Base-by-base conservation (phyloP, 2,797 vertebrate genomes). In the Merluccius polli region DNA sequence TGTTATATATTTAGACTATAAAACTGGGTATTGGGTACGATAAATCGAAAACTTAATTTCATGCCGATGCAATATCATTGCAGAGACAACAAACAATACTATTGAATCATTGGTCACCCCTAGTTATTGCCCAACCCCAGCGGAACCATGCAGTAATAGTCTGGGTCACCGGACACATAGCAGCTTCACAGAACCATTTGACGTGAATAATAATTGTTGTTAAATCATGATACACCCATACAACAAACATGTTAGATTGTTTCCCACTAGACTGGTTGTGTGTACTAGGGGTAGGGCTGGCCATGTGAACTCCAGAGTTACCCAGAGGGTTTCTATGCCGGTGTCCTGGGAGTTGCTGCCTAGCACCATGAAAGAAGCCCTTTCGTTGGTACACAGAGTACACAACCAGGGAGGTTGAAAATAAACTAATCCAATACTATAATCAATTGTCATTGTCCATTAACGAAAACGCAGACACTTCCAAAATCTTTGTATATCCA, bases 341-440 rank as follows among this genome's bases (percentile, higher is more conserved):
- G 81, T 85, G 91, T 90, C 88, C 75, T 52, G 91, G 88, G 91
- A 83, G 59, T 87, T 88, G 92, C 92, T 93, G 91, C 92, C 92
- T 90, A 73, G 70, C 63, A 74, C 73, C 81, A 21, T 29, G 77
- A 24, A 63, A 83, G 72, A 78, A 78, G 77, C 41, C 48, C 80
- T 77, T 44, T 73, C 8, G 75, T 74, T 79, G 48, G 78, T 82
- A 82, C 77, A 86, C 78, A 87, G 85, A 89, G 84, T 87, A 85
- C 71, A 83, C 48, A 68, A 72, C 74, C 69, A 18, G 27, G 8
- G 67, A 69, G 67, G 30, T 4, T 1, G 30, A 31, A 30, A 63
- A 16, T 0, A 69, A 31, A 30, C 29, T 1, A 31, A 21, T 32
- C 59, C 59, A 11, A 65, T 65, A 65, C 10, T 27, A 65, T 12